Evolutionary conservation across 2,113 vertebrate species (phyloP), one percentile per base, ranked within the genome.

Genomic region (Larimichthys polyactis): DNA sequence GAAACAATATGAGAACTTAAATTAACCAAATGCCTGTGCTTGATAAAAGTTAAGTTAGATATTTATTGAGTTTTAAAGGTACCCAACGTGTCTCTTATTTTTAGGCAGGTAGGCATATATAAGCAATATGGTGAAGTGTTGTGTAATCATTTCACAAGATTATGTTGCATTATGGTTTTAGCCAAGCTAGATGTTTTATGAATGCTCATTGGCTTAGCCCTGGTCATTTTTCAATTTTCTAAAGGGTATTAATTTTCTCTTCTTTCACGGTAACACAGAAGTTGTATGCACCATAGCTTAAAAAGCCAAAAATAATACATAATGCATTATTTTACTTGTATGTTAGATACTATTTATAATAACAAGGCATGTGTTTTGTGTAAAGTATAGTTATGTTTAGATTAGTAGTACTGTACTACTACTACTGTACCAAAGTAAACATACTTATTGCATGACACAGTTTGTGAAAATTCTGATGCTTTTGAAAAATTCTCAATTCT

Each of bases 121-220:
- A 14, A 73, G 71, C 67, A 78, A 70, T 46, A 64, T 29, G 29
- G 43, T 27, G 75, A 89, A 89, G 73, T 63, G 62, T 77, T 89
- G 27, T 75, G 73, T 60, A 69, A 74, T 51, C 9, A 86, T 90
- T 87, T 90, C 85, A 87, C 76, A 90, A 84, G 44, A 29, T n/a
- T 72, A 70, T 81, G 76, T 76, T 73, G 63, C 75, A 6, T 11
- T 84, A 64, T 66, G 78, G 55, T 79, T 85, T 83, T 46, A 79
- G 51, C 43, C 24, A 27, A 79, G 32, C 58, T 48, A 32, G 14
- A 54, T 22, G 19, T 57, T 83, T 64, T 19, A 22, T 58, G 36
- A 46, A 54, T 54, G 11, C 17, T 51, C 20, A 68, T 22, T 59
- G 46, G n/a, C 52, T 10, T 29, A 48, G 3, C 8, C n/a, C 6